Conservation (phyloP, 2,888 invertebrate species). For the Drosophila pseudotalamancana region DNA sequence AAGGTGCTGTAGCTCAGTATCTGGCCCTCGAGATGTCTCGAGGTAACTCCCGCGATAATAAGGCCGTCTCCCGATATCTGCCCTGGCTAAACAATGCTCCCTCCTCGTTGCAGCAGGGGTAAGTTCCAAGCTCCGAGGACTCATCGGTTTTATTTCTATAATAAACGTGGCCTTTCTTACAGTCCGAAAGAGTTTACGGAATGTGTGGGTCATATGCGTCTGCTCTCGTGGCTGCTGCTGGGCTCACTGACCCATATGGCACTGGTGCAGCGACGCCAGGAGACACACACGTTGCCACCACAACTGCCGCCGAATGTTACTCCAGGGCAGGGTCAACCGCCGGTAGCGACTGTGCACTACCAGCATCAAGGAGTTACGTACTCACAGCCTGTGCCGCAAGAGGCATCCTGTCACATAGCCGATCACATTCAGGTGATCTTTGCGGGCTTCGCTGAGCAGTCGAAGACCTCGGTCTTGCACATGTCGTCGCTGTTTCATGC, state of each 20-base stretch:
- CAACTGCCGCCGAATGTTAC: constrained; percentile 52
- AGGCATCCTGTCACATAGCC: constrained; percentile 97
- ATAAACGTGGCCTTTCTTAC: constrained; percentile 5
- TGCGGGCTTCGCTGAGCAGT: constrained; percentile 98
- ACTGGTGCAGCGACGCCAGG: constrained; percentile 84
- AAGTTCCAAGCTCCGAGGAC: constrained; percentile 32
- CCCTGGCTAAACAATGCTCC: constrained; percentile 96
- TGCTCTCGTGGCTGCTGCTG: constrained; percentile 97
- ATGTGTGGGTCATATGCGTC: constrained; percentile 96
- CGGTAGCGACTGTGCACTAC: constrained; percentile 65
- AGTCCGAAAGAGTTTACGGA: constrained; percentile 97
- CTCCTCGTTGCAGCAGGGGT: constrained; percentile 93
- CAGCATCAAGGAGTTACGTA: constrained; percentile 82
- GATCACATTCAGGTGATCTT: constrained; percentile 98
- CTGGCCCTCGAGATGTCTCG: constrained; percentile 97
- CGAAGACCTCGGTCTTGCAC: constrained; percentile 95
- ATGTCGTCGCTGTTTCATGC: constrained; percentile 99
- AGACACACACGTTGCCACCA: constrained; percentile 60
- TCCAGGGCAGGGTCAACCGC: constrained; percentile 40
- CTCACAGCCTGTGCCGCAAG: constrained; percentile 96
- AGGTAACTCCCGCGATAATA: constrained; percentile 93
- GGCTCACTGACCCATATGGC: constrained; percentile 97
- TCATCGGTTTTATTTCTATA: not conserved
- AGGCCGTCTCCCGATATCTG: constrained; percentile 91
- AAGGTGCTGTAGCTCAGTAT: constrained; percentile 97